Conservation (phyloP, 2,797 vertebrate genomes). For the Coregonus sp. region DNA sequence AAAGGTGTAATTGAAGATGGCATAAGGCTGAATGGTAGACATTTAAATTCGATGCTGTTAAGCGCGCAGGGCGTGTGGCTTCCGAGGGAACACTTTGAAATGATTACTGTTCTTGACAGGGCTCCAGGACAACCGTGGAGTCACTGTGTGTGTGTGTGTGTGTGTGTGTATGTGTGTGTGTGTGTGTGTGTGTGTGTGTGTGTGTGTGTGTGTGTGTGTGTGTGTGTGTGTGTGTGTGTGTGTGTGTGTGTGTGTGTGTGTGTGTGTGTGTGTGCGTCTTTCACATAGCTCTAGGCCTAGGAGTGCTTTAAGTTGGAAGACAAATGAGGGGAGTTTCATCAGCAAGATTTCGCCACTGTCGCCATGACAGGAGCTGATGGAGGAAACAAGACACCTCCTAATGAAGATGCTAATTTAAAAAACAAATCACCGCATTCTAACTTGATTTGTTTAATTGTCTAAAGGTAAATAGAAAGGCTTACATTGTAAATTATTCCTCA, state of each 20-base stretch:
- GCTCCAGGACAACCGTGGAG: slow-evolving; percentile 59
- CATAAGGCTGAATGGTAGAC: slow-evolving; percentile 95
- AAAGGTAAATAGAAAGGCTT: background rate
- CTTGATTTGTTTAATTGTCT: background rate
- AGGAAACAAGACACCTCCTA: slow-evolving; percentile 72
- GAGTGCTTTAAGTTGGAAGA: slow-evolving; percentile 55
- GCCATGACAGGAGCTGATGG: slow-evolving; percentile 70
- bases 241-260: slow-evolving; percentile 27
- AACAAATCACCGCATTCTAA: slow-evolving; percentile 56
- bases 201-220: slow-evolving; percentile 2
- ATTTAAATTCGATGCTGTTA: slow-evolving; percentile 95
- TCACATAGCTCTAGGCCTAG: slow-evolving; percentile 58
- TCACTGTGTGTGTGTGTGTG: slow-evolving; percentile 16
- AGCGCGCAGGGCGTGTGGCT: slow-evolving; percentile 87
- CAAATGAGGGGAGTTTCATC: slow-evolving; percentile 68
- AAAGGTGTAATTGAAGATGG: slow-evolving; percentile 99
- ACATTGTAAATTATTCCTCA: background rate
- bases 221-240: slow-evolving; percentile 28
- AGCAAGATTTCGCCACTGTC: slow-evolving; percentile 57
- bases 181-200: slow-evolving; percentile 19
- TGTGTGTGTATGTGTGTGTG: slow-evolving; percentile 21
- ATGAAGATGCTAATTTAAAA: slow-evolving; percentile 74
- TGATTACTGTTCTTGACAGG: slow-evolving; percentile 86
- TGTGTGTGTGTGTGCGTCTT: slow-evolving; percentile 14
- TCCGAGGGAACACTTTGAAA: slow-evolving; percentile 87